These are phyloP conservation scores for Trichonephila clavata DNA, from an alignment of 1,140 invertebrate species.

Conservation along the genomic window DNA sequence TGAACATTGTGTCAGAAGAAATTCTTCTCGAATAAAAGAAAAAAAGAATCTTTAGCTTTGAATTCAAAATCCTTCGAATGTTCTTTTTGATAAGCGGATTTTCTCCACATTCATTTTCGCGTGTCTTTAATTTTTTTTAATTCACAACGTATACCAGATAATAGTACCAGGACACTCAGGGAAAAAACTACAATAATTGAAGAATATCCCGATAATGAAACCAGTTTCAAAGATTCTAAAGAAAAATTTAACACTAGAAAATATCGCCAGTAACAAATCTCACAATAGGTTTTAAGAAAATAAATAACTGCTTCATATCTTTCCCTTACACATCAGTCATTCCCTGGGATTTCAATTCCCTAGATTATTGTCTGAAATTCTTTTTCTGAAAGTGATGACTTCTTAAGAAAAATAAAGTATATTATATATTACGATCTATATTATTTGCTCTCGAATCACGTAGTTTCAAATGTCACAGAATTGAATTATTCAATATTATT, in stretches of 20 bases:
- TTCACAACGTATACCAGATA: not conserved
- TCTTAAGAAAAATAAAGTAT: slow-evolving; percentile 24
- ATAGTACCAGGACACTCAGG: not conserved
- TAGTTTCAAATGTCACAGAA: not conserved
- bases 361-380: not conserved
- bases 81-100: not conserved
- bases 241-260: not conserved
- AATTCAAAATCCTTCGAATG: not conserved
- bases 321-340: not conserved
- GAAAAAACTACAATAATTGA: not conserved
- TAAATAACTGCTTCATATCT: not conserved
- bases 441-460: slow-evolving; percentile 2
- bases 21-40: not conserved
- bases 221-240: not conserved
- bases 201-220: not conserved
- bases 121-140: not conserved
- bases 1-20: not conserved
- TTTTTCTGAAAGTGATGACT: not conserved
- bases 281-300: not conserved
- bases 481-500: slow-evolving; percentile 12
- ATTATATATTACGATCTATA: not conserved
- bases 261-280: not conserved
- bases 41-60: no score
- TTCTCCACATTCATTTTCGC: not conserved
- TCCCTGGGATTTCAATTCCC: not conserved